Percentiles rank a stretch among this genome's conserved stretches.
Conservation (phyloP, 2,888 invertebrate species). For the Drosophila meridionalis region DNA sequence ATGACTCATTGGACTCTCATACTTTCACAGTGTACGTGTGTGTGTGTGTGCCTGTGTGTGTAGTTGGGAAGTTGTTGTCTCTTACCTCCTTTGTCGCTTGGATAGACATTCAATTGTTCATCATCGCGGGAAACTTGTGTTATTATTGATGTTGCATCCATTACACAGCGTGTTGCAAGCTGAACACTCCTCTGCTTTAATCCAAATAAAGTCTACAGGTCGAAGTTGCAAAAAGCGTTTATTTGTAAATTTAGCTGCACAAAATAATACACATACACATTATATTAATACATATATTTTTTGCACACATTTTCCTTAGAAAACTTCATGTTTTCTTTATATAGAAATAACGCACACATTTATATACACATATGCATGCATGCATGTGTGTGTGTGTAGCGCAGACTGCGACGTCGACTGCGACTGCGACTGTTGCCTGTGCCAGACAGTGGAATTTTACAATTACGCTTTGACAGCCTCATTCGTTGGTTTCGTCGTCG, state of each 20-base stretch:
- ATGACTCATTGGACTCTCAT: conserved; percentile 61
- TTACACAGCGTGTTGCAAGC: conserved; percentile 85
- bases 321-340: conserved; percentile 68
- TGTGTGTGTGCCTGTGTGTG: conserved; percentile 4
- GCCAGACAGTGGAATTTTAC: conserved; percentile 81
- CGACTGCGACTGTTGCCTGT: conserved; percentile 64
- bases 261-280: conserved; percentile 59
- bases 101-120: conserved; percentile 93
- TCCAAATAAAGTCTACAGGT: conserved; percentile 33
- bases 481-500: conserved; percentile 73
- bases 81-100: conserved; percentile 92
- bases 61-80: conserved; percentile 14
- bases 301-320: conserved; percentile 59
- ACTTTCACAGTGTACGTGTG: conserved; percentile 6
- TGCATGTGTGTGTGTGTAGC: conserved; percentile 34
- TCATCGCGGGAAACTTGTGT: conserved; percentile 99
- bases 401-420: conserved; percentile 58
- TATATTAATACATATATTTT: conserved; percentile 54
- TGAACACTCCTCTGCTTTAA: conserved; percentile 28
- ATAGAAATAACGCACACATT: conserved; percentile 37
- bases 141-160: conserved; percentile 99
- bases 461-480: conserved; percentile 82
- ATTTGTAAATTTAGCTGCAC: conserved; percentile 49
- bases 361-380: conserved; percentile 16
- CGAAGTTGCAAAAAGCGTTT: conserved; percentile 33